These are phyloP conservation scores for Pimephales promelas DNA, from an alignment of 2,113 vertebrate genomes.

Conservation along the genomic window DNA sequence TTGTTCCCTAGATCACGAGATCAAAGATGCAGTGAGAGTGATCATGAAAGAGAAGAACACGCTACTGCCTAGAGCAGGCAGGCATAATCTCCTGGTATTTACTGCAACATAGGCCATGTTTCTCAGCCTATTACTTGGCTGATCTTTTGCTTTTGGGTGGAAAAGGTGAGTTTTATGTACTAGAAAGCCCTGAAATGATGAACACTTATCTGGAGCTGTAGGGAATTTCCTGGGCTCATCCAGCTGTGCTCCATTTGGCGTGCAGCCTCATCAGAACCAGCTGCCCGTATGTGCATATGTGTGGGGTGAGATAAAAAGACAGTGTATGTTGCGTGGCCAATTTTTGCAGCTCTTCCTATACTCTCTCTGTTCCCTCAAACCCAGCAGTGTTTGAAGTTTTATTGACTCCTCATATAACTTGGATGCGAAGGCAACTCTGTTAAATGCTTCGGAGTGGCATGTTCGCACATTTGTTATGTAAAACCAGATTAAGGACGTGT, in stretches of 20 bases:
- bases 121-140: constrained; percentile 46
- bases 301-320: constrained; percentile 54
- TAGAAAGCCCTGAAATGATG: constrained; percentile 63
- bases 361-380: constrained; percentile 15
- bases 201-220: constrained; percentile 70
- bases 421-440: constrained; percentile 5
- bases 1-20: not conserved
- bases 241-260: constrained; percentile 70
- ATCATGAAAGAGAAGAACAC: constrained; percentile 35
- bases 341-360: constrained; percentile 24
- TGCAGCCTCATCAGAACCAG: constrained; percentile 70
- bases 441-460: constrained; percentile 11
- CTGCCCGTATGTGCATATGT: constrained; percentile 61
- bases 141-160: constrained; percentile 57
- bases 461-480: constrained; percentile 23
- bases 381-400: constrained; percentile 14
- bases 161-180: constrained; percentile 64
- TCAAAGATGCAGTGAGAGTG: constrained; percentile 34
- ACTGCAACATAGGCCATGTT: constrained; percentile 34
- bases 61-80: constrained; percentile 42
- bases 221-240: constrained; percentile 73
- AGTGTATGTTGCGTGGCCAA: constrained; percentile 18
- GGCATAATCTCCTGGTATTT: constrained; percentile 58
- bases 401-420: constrained; percentile 13
- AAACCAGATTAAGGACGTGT: constrained; percentile 17